A percentile compares a stretch with the other conserved stretches of the same genome.
These are phyloP conservation scores for Elysia crispata DNA, from an alignment of 2,888 invertebrate species.

Conservation along the genomic window DNA sequence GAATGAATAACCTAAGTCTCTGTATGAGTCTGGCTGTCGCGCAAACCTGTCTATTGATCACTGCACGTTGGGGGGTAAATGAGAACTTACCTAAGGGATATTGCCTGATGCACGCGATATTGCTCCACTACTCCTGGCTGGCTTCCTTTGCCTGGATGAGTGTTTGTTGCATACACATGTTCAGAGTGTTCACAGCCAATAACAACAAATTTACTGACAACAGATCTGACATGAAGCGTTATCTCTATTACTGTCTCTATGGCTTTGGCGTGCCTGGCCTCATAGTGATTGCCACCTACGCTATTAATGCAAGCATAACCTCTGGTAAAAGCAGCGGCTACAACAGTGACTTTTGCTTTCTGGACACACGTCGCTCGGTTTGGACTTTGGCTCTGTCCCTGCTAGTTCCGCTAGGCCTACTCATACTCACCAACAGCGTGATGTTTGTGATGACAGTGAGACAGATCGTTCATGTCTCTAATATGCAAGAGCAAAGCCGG, in stretches of 20 bases:
- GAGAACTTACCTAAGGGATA: not conserved
- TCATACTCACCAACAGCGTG: conserved; percentile 47
- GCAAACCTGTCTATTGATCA: conserved; percentile 42
- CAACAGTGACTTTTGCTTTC: conserved; percentile 29
- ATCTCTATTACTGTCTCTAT: conserved; percentile 49
- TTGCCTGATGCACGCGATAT: conserved; percentile 26
- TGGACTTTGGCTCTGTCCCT: not conserved
- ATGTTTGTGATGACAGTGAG: conserved; percentile 52
- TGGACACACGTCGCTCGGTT: conserved; percentile 38
- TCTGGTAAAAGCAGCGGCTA: conserved; percentile 49
- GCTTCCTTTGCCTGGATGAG: conserved; percentile 54
- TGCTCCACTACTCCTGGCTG: conserved; percentile 53
- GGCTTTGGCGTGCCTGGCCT: conserved; percentile 50
- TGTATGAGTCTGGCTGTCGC: conserved; percentile 47
- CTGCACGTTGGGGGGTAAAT: not conserved
- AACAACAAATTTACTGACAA: conserved; percentile 28
- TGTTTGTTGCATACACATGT: conserved; percentile 57
- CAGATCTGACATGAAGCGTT: conserved; percentile 18
- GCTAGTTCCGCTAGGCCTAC: conserved; percentile 46
- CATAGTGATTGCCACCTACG: conserved; percentile 45
- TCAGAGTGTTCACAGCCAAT: conserved; percentile 51
- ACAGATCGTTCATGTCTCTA: conserved; percentile 47
- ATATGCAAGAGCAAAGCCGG: not conserved
- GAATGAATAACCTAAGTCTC: conserved; percentile 54
- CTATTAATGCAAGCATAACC: conserved; percentile 45